Conservation (phyloP, 1,140 invertebrate species). For the Dolichoris vasculosae region DNA sequence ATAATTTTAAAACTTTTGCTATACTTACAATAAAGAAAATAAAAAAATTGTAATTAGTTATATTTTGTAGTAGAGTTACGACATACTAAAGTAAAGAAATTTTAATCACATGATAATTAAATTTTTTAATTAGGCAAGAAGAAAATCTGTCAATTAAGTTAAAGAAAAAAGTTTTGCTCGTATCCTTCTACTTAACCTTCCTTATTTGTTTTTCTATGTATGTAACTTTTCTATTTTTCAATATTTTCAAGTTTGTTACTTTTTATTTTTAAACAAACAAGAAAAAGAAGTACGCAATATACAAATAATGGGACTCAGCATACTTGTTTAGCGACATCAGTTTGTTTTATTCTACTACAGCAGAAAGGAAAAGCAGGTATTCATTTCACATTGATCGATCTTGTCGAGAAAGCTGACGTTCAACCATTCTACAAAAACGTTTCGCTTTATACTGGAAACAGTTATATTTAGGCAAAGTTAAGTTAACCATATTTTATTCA, state of each 20-base stretch:
- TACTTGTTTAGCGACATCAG: background rate
- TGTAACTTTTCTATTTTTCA: background rate
- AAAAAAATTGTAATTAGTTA: no score
- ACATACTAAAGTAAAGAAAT: no score
- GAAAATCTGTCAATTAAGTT: no score
- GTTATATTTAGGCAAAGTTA: background rate
- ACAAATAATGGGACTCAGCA: background rate
- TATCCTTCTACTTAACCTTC: background rate
- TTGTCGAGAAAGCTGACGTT: background rate
- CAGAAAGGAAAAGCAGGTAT: background rate
- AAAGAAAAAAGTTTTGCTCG: background rate
- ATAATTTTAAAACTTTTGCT: no score
- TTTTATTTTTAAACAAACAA: no score
- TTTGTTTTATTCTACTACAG: background rate
- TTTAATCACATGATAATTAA: no score
- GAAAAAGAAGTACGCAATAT: no score
- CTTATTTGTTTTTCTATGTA: background rate
- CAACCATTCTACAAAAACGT: background rate
- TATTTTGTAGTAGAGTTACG: no score
- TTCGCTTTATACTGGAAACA: background rate
- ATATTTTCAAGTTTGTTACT: background rate
- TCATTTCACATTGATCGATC: conserved; percentile 17
- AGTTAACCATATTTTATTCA: background rate
- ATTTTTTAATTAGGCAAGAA: no score
- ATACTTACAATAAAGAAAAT: no score